phyloP scores from a whole-genome alignment of 37 sponge, comb jelly and placozoan genomes.

The Aplysina aerophoba region DNA sequence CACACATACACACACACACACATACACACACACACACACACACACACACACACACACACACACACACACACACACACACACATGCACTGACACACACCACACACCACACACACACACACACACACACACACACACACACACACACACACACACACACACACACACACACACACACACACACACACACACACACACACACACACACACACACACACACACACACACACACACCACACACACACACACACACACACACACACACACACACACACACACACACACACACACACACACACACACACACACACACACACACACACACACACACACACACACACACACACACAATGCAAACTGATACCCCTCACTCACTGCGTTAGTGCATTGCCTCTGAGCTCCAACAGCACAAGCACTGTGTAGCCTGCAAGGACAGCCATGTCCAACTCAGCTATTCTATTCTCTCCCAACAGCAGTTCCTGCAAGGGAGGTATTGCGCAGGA shows the following conservation, averaged over 20 bases:
- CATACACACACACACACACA: not conserved
- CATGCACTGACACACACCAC: too few species aligned
- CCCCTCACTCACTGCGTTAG: slow-evolving; percentile 45
- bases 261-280: not conserved
- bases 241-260: not conserved
- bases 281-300: not conserved
- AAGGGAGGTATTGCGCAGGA: not conserved
- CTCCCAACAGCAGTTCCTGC: slow-evolving; percentile 68
- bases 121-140: too few species aligned
- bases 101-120: too few species aligned
- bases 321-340: slow-evolving; percentile 22
- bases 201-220: not conserved
- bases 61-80: too few species aligned
- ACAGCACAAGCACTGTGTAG: slow-evolving; percentile 38
- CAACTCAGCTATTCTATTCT: slow-evolving; percentile 47
- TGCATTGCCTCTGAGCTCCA: slow-evolving; percentile 82
- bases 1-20: too few species aligned
- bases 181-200: slow-evolving; percentile 9
- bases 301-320: not conserved
- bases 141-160: too few species aligned
- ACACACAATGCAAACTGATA: not conserved
- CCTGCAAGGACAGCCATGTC: slow-evolving; percentile 22
- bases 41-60: too few species aligned
- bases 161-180: not conserved
- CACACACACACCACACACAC: slow-evolving; percentile 1